Base-by-base conservation (phyloP, 92 coral and sea anemone species). In the Metridium senile region DNA sequence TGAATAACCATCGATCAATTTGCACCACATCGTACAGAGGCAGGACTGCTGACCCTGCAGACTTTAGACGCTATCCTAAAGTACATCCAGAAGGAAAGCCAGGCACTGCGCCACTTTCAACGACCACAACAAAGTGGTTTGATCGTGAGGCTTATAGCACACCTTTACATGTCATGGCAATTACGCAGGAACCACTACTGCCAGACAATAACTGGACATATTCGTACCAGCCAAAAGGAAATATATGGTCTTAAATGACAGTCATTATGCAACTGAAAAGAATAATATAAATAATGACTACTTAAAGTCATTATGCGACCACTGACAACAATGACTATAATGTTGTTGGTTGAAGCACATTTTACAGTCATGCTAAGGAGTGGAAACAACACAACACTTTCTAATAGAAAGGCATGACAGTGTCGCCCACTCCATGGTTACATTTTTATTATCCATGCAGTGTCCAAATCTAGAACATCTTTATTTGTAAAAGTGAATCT, bases 131-230 rank as follows among this genome's bases (percentile, higher is more conserved):
- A 11, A 69, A 82, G 2, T 88, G 97, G 90, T 92, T 92, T 62
- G 52, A 68, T 21, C 52, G 78, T 9, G 85, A 85, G 0, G 86
- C 91, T 1, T 69, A 87, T 83, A 92, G 79, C 47, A 92, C 97
- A 7, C 97, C 97, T 21, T 86, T 95, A 1, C 93, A 95, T 62
- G 97, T 95, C 0, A 78, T 95, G 52, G 97, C 97, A 0, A 69
- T 82, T 0, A 82, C 97, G 0, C 99, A 95, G 47, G 88, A 92
- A 73, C 99, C 99, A 11, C 83, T 95, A 35, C 79, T 95, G 16
- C 76, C 83, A 56, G 87, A 96, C 2, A 95, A 89, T 56, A 87
- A 74, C 33, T 95, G 99, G 99, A 85, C 68, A 0, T 95, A 95
- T 57, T 92, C 99, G 1, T 93, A 89, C 75, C 84, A 93, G 63